phyloP scores from a whole-genome alignment of 2,113 vertebrate species.

The Ictidomys tridecemlineatus region DNA sequence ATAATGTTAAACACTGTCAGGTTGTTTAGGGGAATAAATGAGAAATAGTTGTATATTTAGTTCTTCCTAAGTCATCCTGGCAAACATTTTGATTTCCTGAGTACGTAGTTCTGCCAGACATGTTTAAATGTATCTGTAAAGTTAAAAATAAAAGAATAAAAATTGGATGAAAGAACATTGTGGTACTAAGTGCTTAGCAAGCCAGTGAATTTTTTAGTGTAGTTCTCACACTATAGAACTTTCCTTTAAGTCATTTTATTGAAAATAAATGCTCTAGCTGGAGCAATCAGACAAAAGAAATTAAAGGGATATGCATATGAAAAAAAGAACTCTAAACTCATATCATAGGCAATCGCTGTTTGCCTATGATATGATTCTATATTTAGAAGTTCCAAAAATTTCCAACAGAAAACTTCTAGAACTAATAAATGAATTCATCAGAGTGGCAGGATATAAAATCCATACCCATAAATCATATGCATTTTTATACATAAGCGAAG shows the following conservation, averaged over 20 bases:
- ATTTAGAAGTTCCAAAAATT: too few species aligned
- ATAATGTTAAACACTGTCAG: constrained; percentile 2
- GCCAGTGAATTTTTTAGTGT: not conserved
- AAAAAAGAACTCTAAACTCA: too few species aligned
- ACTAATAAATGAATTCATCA: too few species aligned
- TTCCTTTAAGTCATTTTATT: constrained; percentile 25
- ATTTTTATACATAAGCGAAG: too few species aligned
- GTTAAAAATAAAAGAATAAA: constrained; percentile 4
- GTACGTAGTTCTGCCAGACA: not conserved
- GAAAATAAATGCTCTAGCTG: not conserved
- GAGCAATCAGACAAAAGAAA: too few species aligned
- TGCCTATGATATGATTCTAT: too few species aligned
- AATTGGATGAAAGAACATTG: not conserved
- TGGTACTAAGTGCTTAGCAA: not conserved
- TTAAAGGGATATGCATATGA: too few species aligned
- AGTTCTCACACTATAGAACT: not conserved
- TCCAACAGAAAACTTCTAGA: too few species aligned
- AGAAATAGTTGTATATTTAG: not conserved
- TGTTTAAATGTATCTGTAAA: constrained; percentile 11
- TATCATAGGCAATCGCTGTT: too few species aligned
- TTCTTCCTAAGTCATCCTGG: not conserved
- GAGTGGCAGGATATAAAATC: too few species aligned
- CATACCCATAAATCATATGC: too few species aligned
- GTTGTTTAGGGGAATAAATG: not conserved
- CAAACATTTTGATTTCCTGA: not conserved